Percentiles rank a stretch among this genome's conserved stretches.
Conservation (phyloP, 1,140 invertebrate species). For the Temnothorax nylanderi region DNA sequence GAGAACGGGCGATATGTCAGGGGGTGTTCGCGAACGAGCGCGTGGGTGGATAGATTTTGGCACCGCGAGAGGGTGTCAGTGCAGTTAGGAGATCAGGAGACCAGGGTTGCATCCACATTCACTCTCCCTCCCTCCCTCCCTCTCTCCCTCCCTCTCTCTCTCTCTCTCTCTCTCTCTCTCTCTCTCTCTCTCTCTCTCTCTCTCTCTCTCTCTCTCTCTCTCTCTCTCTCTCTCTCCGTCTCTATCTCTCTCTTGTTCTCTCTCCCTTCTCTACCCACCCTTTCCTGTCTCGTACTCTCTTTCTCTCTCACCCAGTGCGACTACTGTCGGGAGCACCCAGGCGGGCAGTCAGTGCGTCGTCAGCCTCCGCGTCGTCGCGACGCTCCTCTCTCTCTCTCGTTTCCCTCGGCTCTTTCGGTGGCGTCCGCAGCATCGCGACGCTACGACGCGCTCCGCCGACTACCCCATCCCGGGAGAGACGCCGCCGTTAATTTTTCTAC, state of each 20-base stretch:
- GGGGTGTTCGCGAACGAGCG: constrained; percentile 45
- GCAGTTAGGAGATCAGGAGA: constrained; percentile 63
- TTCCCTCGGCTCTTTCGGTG: constrained; percentile 46
- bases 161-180: constrained; percentile 12
- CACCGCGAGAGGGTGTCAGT: constrained; percentile 65
- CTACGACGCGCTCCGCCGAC: constrained; percentile 48
- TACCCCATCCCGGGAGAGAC: constrained; percentile 38
- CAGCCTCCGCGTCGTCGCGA: constrained; percentile 82
- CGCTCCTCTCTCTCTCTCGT: constrained; percentile 66
- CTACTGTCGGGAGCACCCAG: constrained; percentile 68
- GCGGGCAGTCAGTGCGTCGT: constrained; percentile 82
- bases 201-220: constrained; percentile 11
- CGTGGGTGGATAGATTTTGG: constrained; percentile 69
- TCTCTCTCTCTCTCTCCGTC: neutral
- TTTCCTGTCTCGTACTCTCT: constrained; percentile 37
- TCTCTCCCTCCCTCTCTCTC: neutral
- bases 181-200: neutral
- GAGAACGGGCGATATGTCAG: constrained; percentile 25
- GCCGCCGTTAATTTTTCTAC: constrained; percentile 33
- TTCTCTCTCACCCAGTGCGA: constrained; percentile 39
- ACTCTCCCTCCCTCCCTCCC: constrained; percentile 21
- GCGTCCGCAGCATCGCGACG: constrained; percentile 22
- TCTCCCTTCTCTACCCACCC: constrained; percentile 33
- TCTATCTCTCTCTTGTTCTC: constrained; percentile 12
- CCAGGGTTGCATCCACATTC: constrained; percentile 44